Conservation (phyloP, 2,113 vertebrate genomes). For the Dolichotis patagonum region DNA sequence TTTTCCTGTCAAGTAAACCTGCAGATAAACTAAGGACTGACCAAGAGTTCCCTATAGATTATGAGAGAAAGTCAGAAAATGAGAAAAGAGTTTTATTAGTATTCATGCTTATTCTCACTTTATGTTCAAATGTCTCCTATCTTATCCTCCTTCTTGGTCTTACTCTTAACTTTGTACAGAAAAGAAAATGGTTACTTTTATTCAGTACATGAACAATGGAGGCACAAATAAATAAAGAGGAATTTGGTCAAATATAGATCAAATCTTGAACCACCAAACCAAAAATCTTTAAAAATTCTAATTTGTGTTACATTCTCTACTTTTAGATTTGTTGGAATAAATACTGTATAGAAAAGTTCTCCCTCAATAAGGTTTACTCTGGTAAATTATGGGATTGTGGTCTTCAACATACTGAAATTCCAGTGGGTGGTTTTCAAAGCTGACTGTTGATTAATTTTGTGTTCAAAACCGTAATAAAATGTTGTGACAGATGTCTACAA, state of each 20-base stretch:
- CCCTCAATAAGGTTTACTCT: background rate
- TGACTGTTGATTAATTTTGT: background rate
- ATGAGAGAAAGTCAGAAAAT: background rate
- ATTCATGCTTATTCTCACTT: background rate
- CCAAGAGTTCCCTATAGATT: background rate
- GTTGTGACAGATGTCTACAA: background rate
- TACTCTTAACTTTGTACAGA: background rate
- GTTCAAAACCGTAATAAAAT: background rate
- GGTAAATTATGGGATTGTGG: background rate
- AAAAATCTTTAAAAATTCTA: background rate
- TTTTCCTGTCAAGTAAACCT: background rate
- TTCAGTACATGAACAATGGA: background rate
- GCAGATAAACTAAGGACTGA: background rate
- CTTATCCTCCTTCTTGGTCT: background rate
- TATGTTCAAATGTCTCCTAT: background rate
- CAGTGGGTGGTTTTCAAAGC: background rate
- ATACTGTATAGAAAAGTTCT: background rate
- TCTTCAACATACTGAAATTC: background rate
- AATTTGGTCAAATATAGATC: background rate
- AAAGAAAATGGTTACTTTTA: background rate
- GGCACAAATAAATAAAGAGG: background rate
- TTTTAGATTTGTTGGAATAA: background rate
- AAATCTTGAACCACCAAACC: background rate
- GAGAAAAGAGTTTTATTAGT: background rate
- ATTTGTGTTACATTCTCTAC: background rate